phyloP scores from a whole-genome alignment of 2,113 vertebrate species.

The Centropus bengalensis region DNA sequence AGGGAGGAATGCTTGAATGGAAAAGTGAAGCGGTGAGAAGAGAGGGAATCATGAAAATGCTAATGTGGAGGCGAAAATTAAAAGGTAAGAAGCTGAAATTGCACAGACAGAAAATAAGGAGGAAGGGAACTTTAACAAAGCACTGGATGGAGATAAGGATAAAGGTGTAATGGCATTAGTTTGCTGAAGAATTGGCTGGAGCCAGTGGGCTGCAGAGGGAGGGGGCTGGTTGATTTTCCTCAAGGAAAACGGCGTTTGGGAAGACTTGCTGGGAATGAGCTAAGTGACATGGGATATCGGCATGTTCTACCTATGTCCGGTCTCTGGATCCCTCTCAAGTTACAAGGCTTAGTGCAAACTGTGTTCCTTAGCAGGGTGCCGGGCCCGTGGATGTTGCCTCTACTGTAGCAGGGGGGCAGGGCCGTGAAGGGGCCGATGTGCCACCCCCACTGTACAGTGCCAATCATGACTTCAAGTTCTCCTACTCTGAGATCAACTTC shows the following conservation, averaged over 20 bases:
- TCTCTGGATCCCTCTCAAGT: not conserved
- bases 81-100: not conserved
- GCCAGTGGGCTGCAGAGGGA: not conserved
- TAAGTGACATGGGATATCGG: not conserved
- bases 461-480: constrained; percentile 88
- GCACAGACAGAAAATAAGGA: not conserved
- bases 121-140: not conserved
- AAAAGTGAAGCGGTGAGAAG: not conserved
- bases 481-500: constrained; percentile 92
- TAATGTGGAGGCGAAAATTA: not conserved
- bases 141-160: not conserved
- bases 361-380: constrained; percentile 45
- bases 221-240: not conserved
- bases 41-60: not conserved
- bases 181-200: not conserved
- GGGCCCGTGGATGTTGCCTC: constrained; percentile 76
- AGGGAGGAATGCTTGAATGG: not conserved
- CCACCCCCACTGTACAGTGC: constrained; percentile 81
- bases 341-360: not conserved
- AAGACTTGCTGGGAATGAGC: not conserved
- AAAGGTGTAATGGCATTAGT: not conserved
- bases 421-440: constrained; percentile 76
- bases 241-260: not conserved
- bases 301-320: not conserved
- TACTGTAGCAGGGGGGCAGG: constrained; percentile 68